Base-by-base conservation (phyloP, 2,113 vertebrate species). In the Actenoides lindsayi region DNA sequence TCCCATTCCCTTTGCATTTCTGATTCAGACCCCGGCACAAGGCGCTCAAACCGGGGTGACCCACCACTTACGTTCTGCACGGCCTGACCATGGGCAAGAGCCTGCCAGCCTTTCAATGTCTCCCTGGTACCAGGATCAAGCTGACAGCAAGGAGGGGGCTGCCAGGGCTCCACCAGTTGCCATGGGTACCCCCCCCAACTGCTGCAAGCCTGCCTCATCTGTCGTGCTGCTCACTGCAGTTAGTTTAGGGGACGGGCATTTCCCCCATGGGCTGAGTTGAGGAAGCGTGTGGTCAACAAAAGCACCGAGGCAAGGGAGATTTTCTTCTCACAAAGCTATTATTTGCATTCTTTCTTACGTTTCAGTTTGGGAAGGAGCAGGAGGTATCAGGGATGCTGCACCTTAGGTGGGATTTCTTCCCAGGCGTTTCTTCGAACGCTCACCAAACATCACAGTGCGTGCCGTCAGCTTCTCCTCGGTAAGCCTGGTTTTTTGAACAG, bases 361-460 rank as follows among this genome's bases (percentile, higher is more conserved):
- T 74, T 74, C 5, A 0, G 16, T 60, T 76, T 76, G 33, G 16
- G 46, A 75, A 48, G 53, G 51, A 84, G 74, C 48, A 44, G 67
- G 15, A 44, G 21, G 16, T 10, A 16, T 41, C n/a, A 25, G 41
- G 33, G 50, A 67, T 54, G 50, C 23, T 1, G 0, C 5, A 2
- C 46, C 56, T 70, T 10, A 0, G 44, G 51, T 57, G 53, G 51
- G 50, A 48, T 64, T 59, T 65, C 83, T 81, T 89, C 56, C 50
- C 42, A 65, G 71, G 16, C 10, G 3, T 71, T 75, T 62, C 46
- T 87, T 84, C 3, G 3, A 42, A 7, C 63, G 16, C 44, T 62
- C 2, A 0, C 41, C 68, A 64, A 78, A n/a, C 16, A 3, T 8
- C 1, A 4, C 39, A 42, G 73, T 42, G 9, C 10, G 1, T 0